Evolutionary conservation across 2,113 vertebrate genomes (phyloP), one percentile per base, ranked within the genome.

Genomic region (Bungarus multicinctus): DNA sequence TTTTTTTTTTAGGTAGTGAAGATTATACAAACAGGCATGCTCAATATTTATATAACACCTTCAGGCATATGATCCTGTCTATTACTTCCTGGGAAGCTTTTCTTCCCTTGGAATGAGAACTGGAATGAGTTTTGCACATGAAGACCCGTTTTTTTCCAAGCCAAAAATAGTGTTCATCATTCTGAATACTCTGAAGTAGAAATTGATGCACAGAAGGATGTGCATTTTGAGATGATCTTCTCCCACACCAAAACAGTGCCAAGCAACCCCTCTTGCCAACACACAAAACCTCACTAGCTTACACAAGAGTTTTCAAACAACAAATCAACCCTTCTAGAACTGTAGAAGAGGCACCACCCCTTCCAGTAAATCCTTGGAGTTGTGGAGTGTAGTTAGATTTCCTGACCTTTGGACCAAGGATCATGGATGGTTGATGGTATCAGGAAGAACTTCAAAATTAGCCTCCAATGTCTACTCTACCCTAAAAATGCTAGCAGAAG

Each of bases 1-100:
- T 96, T 52, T 96, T 52, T 60, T 30, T 14, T n/a, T 23, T 97
- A 98, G 96, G 96, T 97, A 97, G 97, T 96, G 95, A 96, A 97
- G 96, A 98, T 97, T 97, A 97, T 96, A 95, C 96, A 97, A 97
- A 97, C 96, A 96, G 94, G 96, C 97, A 96, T 97, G 97, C 97
- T 97, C 97, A 96, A 96, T 97, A 95, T 97, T 97, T 97, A 96
- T 96, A 93, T 87, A 94, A 95, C 95, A 97, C 97, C 96, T 96
- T 96, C 94, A 96, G 95, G 94, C 96, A 96, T 94, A 94, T 94
- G 94, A 91, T 89, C 90, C 89, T 94, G 93, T 95, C 96, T 95
- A 93, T 90, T 87, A 89, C 94, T 95, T 86, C 91, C 43, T 92
- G 94, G 53, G 85, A 94, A 94, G 91, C 0, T 93, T 92, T 94